Conservation (phyloP, 1,140 invertebrate genomes). For the Apis florea region DNA sequence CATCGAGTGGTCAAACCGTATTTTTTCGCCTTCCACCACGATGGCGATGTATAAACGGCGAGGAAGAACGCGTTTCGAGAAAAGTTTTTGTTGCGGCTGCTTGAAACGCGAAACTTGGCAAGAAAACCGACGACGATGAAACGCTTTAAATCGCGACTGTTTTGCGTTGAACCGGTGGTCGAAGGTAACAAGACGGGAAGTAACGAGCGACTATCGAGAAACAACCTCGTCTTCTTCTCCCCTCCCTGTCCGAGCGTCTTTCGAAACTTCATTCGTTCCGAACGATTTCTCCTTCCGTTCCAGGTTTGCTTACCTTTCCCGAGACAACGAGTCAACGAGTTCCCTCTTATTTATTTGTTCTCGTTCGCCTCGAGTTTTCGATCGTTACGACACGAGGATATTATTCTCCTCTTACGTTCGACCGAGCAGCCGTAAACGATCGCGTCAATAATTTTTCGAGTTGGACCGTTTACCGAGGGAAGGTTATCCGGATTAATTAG, state of each 20-base stretch:
- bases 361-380: background rate
- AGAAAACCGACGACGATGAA: slow-evolving; percentile 25
- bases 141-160: slow-evolving; percentile 50
- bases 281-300: slow-evolving; percentile 22
- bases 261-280: slow-evolving; percentile 47
- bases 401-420: no score
- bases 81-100: slow-evolving; percentile 32
- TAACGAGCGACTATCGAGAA: background rate
- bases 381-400: no score
- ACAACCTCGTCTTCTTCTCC: no score
- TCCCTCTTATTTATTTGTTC: background rate
- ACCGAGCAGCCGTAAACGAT: background rate
- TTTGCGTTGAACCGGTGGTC: slow-evolving; percentile 48
- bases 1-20: background rate
- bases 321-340: background rate
- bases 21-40: background rate
- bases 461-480: background rate
- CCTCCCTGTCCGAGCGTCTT: slow-evolving; percentile 47
- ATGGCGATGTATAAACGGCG: no score
- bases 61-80: background rate
- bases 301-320: background rate
- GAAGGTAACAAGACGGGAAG: slow-evolving; percentile 49
- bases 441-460: background rate
- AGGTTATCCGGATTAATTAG: slow-evolving; percentile 50
- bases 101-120: slow-evolving; percentile 34